phyloP scores from a whole-genome alignment of 2,113 vertebrate genomes.

The Xiphophorus maculatus region DNA sequence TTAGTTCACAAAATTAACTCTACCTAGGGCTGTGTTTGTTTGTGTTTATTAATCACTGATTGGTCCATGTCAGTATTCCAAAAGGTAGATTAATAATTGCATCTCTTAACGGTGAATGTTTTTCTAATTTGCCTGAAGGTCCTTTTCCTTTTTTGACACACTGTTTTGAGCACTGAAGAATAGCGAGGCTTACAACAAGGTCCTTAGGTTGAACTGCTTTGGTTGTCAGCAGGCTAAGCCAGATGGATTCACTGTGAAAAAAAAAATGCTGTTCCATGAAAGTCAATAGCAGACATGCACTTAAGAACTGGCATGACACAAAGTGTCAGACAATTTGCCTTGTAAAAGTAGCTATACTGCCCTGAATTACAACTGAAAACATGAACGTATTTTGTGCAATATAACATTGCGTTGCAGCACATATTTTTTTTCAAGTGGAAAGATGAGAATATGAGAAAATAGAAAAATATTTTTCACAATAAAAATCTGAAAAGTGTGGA shows the following conservation, averaged over 20 bases:
- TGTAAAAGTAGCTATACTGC: not conserved
- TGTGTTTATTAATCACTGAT: conserved; percentile 44
- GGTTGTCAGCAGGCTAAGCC: conserved; percentile 26
- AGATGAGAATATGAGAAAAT: too few species aligned
- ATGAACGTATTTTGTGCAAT: too few species aligned
- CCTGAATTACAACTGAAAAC: not conserved
- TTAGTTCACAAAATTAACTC: conserved; percentile 13
- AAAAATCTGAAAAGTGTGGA: too few species aligned
- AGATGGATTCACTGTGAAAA: not conserved
- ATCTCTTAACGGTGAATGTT: conserved; percentile 4
- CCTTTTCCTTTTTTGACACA: conserved; percentile 21
- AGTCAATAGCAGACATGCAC: not conserved
- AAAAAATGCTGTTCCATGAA: not conserved
- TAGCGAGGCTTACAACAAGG: conserved; percentile 35
- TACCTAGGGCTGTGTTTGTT: conserved; percentile 20
- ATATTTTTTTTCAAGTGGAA: too few species aligned
- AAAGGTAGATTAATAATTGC: conserved; percentile 9
- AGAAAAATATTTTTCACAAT: too few species aligned
- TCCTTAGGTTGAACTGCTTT: conserved; percentile 37
- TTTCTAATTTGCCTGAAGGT: conserved; percentile 1
- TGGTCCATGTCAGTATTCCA: conserved; percentile 8
- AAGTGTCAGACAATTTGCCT: not conserved
- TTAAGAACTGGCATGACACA: not conserved
- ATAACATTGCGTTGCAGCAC: too few species aligned
- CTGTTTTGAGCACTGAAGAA: conserved; percentile 40